A percentile compares a stretch with the other conserved stretches of the same genome.
phyloP scores from a whole-genome alignment of 2,888 invertebrate species.

The Dasypolia templi region DNA sequence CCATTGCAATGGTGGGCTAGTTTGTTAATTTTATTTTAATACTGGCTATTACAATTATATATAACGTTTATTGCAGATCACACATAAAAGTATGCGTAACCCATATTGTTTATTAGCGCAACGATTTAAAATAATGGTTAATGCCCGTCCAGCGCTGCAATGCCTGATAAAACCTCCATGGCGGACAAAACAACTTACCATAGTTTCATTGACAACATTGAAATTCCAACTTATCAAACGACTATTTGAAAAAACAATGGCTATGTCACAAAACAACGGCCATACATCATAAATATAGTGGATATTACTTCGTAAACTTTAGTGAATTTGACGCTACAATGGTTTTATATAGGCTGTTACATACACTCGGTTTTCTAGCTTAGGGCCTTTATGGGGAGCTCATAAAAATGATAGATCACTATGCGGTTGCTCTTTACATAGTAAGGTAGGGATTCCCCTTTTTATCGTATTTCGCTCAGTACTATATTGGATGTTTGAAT shows the following conservation, averaged over 20 bases:
- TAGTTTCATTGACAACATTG: too few relatives aligned
- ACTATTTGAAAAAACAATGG: conserved; percentile 18
- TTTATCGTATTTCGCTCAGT: conserved; percentile 63
- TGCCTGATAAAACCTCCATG: too few relatives aligned
- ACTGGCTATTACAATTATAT: too few relatives aligned
- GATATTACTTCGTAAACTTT: conserved; percentile 79
- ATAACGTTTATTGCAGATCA: too few relatives aligned
- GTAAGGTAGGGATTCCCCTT: conserved; percentile 60
- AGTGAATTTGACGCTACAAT: conserved; percentile 83
- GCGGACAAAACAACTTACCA: too few relatives aligned
- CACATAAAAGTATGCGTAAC: too few relatives aligned
- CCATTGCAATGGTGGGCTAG: background rate
- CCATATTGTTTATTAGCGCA: too few relatives aligned
- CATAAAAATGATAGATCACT: conserved; percentile 89
- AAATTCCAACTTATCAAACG: conserved; percentile 39
- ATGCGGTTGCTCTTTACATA: conserved; percentile 73
- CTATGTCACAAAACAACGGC: conserved; percentile 36
- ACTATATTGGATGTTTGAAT: conserved; percentile 49
- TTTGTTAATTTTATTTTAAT: background rate
- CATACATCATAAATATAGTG: conserved; percentile 75
- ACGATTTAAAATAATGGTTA: too few relatives aligned
- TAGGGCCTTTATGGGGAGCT: conserved; percentile 84
- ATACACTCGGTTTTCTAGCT: conserved; percentile 87
- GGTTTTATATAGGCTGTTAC: conserved; percentile 88
- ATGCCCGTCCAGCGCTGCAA: too few relatives aligned